Base-by-base conservation (phyloP, 2,888 invertebrate species). In the Lasiommata megera region DNA sequence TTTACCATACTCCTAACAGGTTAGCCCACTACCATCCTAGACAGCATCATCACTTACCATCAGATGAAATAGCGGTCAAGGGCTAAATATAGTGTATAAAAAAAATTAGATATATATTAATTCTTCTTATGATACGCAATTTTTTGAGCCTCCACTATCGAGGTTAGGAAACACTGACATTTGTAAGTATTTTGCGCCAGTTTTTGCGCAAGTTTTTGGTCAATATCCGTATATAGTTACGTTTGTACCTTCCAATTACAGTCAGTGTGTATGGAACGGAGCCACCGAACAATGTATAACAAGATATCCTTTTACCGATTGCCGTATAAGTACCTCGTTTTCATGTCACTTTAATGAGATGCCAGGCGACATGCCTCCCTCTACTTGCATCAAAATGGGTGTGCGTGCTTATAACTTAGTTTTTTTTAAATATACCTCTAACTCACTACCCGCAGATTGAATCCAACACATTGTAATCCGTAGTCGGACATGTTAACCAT, bases 181-280 rank as follows among this genome's bases (percentile, higher is more conserved):
- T 68, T 69, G 63, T 63, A 40, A 3, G 7, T 40, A 65, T 66
- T 66, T 67, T 64, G 61, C 58, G 72, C 71, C 61, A 68, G 71
- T 82, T 82, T 84, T 84, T 86, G 78, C 76, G 70, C 72, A 69
- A 75, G 79, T 81, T 82, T 84, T 84, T 82, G 79, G 80, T 63
- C 77, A 80, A 82, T 81, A 79, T 72, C 81, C 83, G 70, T 84
- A 75, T 77, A 79, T 62, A 78, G 79, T 68, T 73, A 62, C 61
- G 67, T 67, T 68, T 69, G 74, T 63, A 64, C 67, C 71, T 69
- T 72, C 84, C 84, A 85, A 84, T 85, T 85, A 84, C 74, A 65
- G 73, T 63, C 68, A 68, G 68, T 67, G 63, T 70, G 72, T 67
- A 68, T 67, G 66, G 65, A 66, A 63, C 65, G 67, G 65, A 68